These are phyloP conservation scores for Oncorhynchus tshawytscha DNA, from an alignment of 2,113 vertebrate genomes.

Conservation along the genomic window DNA sequence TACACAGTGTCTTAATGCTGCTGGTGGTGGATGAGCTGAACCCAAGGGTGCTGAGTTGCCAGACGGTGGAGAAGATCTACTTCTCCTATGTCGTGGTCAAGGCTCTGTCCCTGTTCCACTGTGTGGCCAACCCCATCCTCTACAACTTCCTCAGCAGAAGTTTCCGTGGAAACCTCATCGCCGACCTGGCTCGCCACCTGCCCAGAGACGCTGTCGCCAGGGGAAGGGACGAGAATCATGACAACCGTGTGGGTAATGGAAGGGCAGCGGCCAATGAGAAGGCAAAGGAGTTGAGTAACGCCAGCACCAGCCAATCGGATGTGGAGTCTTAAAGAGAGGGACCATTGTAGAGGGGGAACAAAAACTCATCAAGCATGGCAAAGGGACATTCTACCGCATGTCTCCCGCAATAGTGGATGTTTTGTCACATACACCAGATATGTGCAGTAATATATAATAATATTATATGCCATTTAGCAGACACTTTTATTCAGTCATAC, in stretches of 20 bases:
- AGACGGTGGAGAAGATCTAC: conserved; percentile 63
- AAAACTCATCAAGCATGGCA: too few relatives aligned
- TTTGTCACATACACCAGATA: too few relatives aligned
- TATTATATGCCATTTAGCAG: too few relatives aligned
- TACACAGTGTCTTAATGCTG: conserved; percentile 66
- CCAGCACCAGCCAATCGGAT: conserved; percentile 77
- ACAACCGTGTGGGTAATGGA: conserved; percentile 9
- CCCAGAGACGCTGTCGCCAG: conserved; percentile 54
- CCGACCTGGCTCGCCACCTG: conserved; percentile 70
- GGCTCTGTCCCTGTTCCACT: conserved; percentile 78
- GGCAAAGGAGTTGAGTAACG: conserved; percentile 43
- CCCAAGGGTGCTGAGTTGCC: conserved; percentile 67
- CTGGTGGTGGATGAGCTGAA: conserved; percentile 55
- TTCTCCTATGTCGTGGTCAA: conserved; percentile 76
- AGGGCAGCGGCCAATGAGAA: conserved; percentile 4
- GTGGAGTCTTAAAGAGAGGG: conserved; percentile 42
- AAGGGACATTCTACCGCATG: not conserved
- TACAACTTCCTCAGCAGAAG: conserved; percentile 81
- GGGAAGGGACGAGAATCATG: not conserved
- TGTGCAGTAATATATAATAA: too few relatives aligned
- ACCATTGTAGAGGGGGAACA: not conserved
- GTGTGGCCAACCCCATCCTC: conserved; percentile 79
- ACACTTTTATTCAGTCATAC: too few relatives aligned
- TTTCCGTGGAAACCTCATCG: conserved; percentile 71
- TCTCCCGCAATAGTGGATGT: not conserved